phyloP scores from a whole-genome alignment of 2,888 invertebrate genomes.

The Cheilosia urbana region DNA sequence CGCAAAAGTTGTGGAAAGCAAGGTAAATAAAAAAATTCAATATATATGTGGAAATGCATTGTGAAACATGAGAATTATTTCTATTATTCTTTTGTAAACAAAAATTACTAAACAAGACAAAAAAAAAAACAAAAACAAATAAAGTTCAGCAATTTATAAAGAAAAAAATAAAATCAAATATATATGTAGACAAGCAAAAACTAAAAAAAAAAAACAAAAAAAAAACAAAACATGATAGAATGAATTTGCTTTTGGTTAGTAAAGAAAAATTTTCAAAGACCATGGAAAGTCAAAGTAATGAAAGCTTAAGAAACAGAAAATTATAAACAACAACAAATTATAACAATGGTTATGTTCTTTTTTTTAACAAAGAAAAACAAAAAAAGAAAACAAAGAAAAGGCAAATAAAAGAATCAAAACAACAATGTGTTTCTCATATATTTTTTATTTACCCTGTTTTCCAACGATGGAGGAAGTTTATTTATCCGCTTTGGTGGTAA shows the following conservation, averaged over 20 bases:
- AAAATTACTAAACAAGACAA: constrained; percentile 62
- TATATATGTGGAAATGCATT: constrained; percentile 82
- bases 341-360: constrained; percentile 75
- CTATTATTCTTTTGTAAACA: constrained; percentile 73
- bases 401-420: constrained; percentile 76
- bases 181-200: constrained; percentile 59
- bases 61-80: constrained; percentile 83
- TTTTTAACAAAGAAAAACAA: constrained; percentile 68
- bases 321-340: constrained; percentile 64
- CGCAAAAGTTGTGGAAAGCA: constrained; percentile 82
- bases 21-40: constrained; percentile 81
- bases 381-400: constrained; percentile 72
- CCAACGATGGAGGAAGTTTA: constrained; percentile 73
- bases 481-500: constrained; percentile 68
- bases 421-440: constrained; percentile 80
- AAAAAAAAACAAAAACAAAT: constrained; percentile 34
- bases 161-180: constrained; percentile 47
- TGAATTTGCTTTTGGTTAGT: constrained; percentile 73
- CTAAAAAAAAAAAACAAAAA: constrained; percentile 11
- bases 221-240: constrained; percentile 46
- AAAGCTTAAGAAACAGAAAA: constrained; percentile 53
- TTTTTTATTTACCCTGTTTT: constrained; percentile 77
- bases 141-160: constrained; percentile 30
- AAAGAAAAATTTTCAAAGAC: constrained; percentile 34
- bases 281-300: constrained; percentile 55